These are phyloP conservation scores for Gnathonemus echidnorhynchus DNA, from an alignment of 2,113 vertebrate species.

Conservation along the genomic window DNA sequence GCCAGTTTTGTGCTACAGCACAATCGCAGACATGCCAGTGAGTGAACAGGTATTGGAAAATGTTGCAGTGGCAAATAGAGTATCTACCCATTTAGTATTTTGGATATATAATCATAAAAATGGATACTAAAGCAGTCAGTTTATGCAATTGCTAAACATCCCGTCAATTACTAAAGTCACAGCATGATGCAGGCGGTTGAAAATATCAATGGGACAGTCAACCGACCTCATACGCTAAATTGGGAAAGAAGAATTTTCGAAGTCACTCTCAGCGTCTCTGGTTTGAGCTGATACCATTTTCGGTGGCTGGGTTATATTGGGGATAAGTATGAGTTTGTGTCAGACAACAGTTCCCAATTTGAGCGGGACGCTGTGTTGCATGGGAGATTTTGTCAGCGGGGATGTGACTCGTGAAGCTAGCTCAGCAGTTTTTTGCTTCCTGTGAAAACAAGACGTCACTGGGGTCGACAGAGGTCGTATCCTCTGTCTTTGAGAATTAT, in stretches of 20 bases:
- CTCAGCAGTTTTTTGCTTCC: not conserved
- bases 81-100: not conserved
- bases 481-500: not conserved
- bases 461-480: not conserved
- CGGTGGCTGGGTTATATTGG: not conserved
- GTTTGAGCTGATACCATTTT: constrained; percentile 3
- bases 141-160: not conserved
- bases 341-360: not conserved
- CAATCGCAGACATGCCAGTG: not conserved
- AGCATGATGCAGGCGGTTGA: not conserved
- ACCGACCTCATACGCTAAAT: not conserved
- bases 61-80: not conserved
- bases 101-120: not conserved
- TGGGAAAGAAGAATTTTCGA: not conserved
- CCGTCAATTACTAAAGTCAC: not conserved
- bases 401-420: not conserved
- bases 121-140: not conserved
- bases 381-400: not conserved
- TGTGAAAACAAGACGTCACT: not conserved
- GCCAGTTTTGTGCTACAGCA: not conserved
- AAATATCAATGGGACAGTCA: not conserved
- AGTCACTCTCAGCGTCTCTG: not conserved
- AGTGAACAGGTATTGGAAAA: not conserved
- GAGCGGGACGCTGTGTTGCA: not conserved
- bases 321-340: constrained; percentile 6